Conservation (phyloP, 2,113 vertebrate genomes). For the Tupaia tana region DNA sequence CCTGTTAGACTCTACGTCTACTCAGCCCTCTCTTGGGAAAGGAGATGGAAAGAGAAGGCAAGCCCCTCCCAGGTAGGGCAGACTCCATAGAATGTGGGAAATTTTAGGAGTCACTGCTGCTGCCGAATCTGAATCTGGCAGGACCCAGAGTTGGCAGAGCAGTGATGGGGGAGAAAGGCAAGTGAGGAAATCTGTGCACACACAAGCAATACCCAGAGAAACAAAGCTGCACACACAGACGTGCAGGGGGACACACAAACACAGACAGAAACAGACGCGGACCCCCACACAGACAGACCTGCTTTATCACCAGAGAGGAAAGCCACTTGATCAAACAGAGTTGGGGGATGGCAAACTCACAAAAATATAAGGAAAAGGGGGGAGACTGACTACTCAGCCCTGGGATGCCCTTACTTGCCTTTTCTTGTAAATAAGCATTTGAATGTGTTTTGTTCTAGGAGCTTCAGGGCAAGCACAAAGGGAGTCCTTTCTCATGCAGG, state of each 20-base stretch:
- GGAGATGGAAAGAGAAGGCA: neutral
- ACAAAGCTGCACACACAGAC: neutral
- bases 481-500: conserved; percentile 53
- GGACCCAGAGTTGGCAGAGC: neutral
- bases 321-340: neutral
- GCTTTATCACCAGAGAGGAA: neutral
- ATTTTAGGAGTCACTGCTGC: neutral
- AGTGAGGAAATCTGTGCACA: neutral
- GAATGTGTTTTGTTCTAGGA: conserved; percentile 74
- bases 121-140: neutral
- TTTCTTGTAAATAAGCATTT: conserved; percentile 67
- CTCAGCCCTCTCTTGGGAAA: neutral
- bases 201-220: neutral
- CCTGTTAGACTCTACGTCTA: neutral
- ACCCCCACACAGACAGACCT: neutral
- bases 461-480: conserved; percentile 45
- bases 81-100: neutral
- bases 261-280: neutral
- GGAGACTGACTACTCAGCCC: neutral
- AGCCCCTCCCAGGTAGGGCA: too few species aligned
- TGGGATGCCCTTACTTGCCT: neutral
- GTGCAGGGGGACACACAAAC: too few species aligned
- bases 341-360: neutral
- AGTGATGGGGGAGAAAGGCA: neutral
- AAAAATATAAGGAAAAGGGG: neutral